Conservation (phyloP, 2,888 invertebrate genomes). For the Sarcophaga variegata region DNA sequence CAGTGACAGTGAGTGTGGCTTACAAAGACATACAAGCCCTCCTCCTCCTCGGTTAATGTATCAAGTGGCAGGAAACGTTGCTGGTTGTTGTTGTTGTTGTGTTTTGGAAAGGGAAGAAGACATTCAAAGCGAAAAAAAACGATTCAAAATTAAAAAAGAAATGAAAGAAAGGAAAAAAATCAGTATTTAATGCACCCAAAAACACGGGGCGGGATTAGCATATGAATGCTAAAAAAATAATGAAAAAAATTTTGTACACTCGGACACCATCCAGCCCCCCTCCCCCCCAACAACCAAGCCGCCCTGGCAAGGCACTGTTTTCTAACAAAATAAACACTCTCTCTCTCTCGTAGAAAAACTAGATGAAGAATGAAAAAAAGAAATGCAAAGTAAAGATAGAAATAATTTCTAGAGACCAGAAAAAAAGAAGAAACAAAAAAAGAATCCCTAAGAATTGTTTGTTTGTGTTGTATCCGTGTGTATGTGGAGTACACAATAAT, state of each 20-base stretch:
- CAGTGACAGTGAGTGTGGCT: neutral
- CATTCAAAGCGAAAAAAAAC: no score
- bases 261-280: no score
- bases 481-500: no score
- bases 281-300: slow-evolving; percentile 29
- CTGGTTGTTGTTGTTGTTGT: slow-evolving; percentile 20
- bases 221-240: slow-evolving; percentile 60
- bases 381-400: no score
- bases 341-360: no score
- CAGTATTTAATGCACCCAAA: slow-evolving; percentile 67
- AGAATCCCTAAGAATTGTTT: slow-evolving; percentile 5
- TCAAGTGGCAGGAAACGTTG: slow-evolving; percentile 61
- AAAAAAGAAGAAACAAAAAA: neutral
- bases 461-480: neutral
- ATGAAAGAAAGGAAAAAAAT: slow-evolving; percentile 46
- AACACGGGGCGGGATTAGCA: slow-evolving; percentile 69
- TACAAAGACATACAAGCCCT: neutral
- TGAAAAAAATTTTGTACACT: neutral
- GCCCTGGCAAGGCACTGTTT: slow-evolving; percentile 23
- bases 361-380: slow-evolving; percentile 14
- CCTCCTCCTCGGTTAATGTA: slow-evolving; percentile 33
- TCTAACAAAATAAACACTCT: slow-evolving; percentile 49
- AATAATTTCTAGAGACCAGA: no score
- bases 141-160: no score
- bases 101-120: neutral